Conservation (phyloP, 2,113 vertebrate genomes). For the Hiodon tergisus region DNA sequence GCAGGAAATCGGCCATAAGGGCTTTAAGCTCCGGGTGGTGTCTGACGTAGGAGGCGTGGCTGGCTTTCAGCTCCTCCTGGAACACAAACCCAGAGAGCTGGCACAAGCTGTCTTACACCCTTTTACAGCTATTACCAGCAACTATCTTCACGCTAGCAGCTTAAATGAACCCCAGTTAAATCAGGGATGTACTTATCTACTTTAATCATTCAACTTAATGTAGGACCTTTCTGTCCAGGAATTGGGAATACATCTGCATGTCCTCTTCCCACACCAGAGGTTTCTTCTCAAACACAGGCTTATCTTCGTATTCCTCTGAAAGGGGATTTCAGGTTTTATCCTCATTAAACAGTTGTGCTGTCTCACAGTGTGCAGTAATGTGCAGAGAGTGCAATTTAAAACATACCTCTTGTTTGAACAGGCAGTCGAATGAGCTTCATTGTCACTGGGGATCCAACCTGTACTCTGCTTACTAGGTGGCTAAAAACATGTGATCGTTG, state of each 20-base stretch:
- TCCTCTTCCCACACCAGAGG: conserved; percentile 79
- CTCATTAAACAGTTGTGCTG: background rate
- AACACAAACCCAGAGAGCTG: background rate
- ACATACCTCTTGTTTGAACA: conserved; percentile 52
- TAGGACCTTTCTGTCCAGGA: conserved; percentile 80
- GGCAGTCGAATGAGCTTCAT: conserved; percentile 66
- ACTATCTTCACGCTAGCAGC: background rate
- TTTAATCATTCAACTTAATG: background rate
- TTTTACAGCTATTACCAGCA: conserved; percentile 7
- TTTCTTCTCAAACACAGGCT: conserved; percentile 58
- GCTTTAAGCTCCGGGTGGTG: conserved; percentile 75
- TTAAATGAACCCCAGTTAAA: background rate
- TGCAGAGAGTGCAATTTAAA: background rate
- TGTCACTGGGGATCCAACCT: conserved; percentile 69
- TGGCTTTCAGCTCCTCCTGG: conserved; percentile 74
- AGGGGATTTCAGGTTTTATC: background rate
- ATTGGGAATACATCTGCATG: conserved; percentile 70
- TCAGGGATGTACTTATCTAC: background rate
- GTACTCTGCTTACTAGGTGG: conserved; percentile 67
- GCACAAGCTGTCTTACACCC: background rate
- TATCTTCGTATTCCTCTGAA: conserved; percentile 50
- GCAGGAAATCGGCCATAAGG: conserved; percentile 79
- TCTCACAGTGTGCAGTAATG: background rate
- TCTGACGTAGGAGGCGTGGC: conserved; percentile 66
- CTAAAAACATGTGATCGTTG: conserved; percentile 45